Evolutionary conservation across 2,888 invertebrate species (phyloP), one percentile per base, ranked within the genome.

Genomic region (Clivina fossor): DNA sequence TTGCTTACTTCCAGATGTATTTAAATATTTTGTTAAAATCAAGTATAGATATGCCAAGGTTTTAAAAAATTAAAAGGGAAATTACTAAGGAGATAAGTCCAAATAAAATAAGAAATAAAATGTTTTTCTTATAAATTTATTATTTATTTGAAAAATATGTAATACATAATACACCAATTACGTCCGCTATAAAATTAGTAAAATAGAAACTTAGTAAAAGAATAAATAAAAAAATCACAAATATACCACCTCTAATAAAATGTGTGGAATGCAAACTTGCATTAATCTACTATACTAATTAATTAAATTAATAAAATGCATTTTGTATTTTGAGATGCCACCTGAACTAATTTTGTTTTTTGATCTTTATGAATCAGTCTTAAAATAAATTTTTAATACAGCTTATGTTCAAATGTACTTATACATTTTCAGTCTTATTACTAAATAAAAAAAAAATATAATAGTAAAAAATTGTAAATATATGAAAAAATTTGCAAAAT

Each of bases 211-310:
- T 26, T 15, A 48, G 13, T 37, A 38, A 37, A 48, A 49, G 18
- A 49, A 49, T 49, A 49, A 49, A 49, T 38, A 49, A 47, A 49
- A 19, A 38, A 49, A 49, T 38, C 38, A 49, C 38, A 49, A 28
- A 38, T 40, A 32, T 11, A 49, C 49, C 40, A 49, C 49, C 40
- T 49, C 35, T 33, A 37, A 20, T 15, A 16, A 37, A 37, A 49
- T 13, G 30, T 49, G 49, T 49, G 49, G 49, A 49, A 49, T 49
- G 49, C 49, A 38, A 40, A 26, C 26, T 33, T 33, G 16, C 19
- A 49, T 49, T 32, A 24, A 30, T 26, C 37, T 40, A 40, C 38
- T 38, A 28, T 49, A 37, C 18, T 49, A 37, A 33, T 32, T 26
- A 44, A 13, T 35, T 8, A 13, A n/a, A 35, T 44, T 20, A 49